These are phyloP conservation scores for Drosophila lowei DNA, from an alignment of 1,140 invertebrate species.

Conservation along the genomic window DNA sequence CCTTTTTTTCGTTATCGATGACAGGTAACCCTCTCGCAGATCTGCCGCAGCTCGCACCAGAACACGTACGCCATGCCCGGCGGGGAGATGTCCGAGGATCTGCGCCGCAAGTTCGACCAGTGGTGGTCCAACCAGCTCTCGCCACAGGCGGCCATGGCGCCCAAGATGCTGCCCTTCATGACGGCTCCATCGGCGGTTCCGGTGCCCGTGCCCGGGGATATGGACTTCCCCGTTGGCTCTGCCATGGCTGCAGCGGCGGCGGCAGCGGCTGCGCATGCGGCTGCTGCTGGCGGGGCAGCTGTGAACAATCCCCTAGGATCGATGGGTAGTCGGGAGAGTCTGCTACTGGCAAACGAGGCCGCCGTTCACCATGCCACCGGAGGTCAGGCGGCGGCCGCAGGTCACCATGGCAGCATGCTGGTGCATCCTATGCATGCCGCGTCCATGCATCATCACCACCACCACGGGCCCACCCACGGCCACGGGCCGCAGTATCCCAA, in stretches of 20 bases:
- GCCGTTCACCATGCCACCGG: conserved; percentile 37
- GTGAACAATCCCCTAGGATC: conserved; percentile 82
- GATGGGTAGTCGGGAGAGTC: conserved; percentile 76
- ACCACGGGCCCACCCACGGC: conserved; percentile 85
- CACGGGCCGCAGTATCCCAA: conserved; percentile 87
- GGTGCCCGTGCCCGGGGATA: conserved; percentile 60
- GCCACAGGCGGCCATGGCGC: conserved; percentile 83
- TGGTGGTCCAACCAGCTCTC: conserved; percentile 88
- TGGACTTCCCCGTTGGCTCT: conserved; percentile 83
- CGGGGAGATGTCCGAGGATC: conserved; percentile 89
- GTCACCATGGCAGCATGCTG: conserved; percentile 69
- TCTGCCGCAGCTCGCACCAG: conserved; percentile 87
- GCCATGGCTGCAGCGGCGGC: conserved; percentile 79
- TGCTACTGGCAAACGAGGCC: conserved; percentile 71
- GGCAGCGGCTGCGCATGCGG: conserved; percentile 82
- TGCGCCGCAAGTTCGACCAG: conserved; percentile 90
- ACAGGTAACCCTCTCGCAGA: conserved; percentile 90
- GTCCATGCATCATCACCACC: conserved; percentile 85
- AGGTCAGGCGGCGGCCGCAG: conserved; percentile 50
- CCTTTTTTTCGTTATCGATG: conserved; percentile 44
- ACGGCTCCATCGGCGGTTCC: conserved; percentile 66
- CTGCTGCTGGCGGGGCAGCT: conserved; percentile 84
- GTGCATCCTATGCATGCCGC: conserved; percentile 88
- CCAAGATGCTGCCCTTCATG: conserved; percentile 83
- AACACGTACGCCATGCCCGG: conserved; percentile 84